Evolutionary conservation across 2,888 invertebrate genomes (phyloP).

Genomic region (Lordiphosa andalusiaca): DNA sequence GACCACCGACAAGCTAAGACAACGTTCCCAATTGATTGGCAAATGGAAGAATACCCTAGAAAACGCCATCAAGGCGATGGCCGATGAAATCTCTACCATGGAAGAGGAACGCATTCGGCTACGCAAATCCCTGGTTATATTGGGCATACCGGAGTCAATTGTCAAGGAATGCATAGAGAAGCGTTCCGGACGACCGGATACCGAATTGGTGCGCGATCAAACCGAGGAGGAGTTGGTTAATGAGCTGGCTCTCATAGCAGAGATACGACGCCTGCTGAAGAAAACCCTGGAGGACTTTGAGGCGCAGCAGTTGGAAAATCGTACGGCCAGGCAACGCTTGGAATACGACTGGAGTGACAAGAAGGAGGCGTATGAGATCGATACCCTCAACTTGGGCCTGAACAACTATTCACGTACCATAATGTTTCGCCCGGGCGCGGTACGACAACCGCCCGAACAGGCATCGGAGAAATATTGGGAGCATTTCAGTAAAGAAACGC

Average conservation of each 20-base stretch:
- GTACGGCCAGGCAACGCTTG: constrained; percentile 89
- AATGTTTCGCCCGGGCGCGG: constrained; percentile 90
- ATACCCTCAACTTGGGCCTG: constrained; percentile 85
- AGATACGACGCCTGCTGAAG: constrained; percentile 84
- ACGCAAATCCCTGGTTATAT: constrained; percentile 85
- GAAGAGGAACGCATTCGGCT: constrained; percentile 86
- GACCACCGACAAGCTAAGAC: constrained; percentile 84
- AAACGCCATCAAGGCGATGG: constrained; percentile 84
- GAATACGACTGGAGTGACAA: constrained; percentile 97
- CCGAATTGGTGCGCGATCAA: constrained; percentile 88
- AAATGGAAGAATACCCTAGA: constrained; percentile 89
- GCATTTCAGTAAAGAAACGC: constrained; percentile 88
- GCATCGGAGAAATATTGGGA: constrained; percentile 93
- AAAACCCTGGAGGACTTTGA: constrained; percentile 85
- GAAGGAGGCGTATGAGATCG: constrained; percentile 88
- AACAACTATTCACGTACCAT: constrained; percentile 86
- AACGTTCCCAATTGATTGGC: constrained; percentile 85
- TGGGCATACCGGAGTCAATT: constrained; percentile 88
- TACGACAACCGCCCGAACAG: constrained; percentile 90
- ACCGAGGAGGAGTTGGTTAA: constrained; percentile 89
- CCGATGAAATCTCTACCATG: constrained; percentile 85
- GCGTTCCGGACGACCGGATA: constrained; percentile 85
- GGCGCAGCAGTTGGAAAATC: constrained; percentile 86
- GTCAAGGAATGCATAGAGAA: constrained; percentile 88
- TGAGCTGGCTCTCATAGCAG: constrained; percentile 86